phyloP scores from a whole-genome alignment of 2,113 vertebrate genomes.

The Benitochromis conjunctus region DNA sequence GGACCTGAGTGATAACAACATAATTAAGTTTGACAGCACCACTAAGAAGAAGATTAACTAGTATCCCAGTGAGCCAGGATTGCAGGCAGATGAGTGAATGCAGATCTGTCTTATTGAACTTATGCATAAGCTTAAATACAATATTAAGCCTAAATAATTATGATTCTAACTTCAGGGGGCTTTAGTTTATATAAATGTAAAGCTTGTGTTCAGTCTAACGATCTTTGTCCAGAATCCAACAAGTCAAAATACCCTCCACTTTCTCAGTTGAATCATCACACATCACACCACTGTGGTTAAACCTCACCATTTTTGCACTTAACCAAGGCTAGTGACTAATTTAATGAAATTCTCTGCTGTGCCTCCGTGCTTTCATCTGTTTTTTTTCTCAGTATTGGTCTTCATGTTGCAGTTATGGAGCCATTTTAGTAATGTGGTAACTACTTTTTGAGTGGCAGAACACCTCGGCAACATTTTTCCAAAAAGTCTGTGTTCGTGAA shows the following conservation, averaged over 20 bases:
- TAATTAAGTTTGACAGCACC: background rate
- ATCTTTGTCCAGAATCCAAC: background rate
- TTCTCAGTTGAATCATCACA: background rate
- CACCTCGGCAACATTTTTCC: background rate
- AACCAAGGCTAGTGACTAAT: background rate
- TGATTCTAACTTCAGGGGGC: background rate
- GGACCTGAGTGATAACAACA: background rate
- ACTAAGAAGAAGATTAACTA: background rate
- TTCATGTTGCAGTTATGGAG: background rate
- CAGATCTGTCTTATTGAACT: background rate
- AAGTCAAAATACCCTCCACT: background rate
- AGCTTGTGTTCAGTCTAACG: background rate
- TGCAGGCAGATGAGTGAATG: background rate
- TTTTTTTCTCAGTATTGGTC: background rate
- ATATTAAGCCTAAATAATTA: background rate
- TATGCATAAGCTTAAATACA: background rate
- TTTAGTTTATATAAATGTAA: background rate
- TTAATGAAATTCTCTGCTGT: background rate
- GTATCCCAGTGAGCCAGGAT: background rate
- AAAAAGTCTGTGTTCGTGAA: background rate
- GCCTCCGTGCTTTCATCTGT: background rate
- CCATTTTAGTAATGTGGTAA: background rate
- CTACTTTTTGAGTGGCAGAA: background rate
- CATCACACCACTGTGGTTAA: background rate
- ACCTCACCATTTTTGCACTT: background rate